Conservation (phyloP, 2,113 vertebrate genomes). For the Arothron firmamentum region DNA sequence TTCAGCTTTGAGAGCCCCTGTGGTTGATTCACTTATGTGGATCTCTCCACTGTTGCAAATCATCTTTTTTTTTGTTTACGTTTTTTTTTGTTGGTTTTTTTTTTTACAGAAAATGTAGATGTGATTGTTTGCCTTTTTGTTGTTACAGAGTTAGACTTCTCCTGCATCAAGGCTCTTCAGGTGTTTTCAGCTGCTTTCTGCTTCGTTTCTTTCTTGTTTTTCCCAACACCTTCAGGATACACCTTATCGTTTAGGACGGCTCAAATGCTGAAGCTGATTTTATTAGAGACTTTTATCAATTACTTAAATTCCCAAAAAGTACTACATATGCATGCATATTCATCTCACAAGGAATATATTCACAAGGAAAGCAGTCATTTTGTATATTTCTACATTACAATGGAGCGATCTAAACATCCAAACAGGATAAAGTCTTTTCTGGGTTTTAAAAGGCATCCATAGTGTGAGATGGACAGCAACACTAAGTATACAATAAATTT, state of each 20-base stretch:
- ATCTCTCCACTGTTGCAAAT: slow-evolving; percentile 35
- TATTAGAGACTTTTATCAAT: not conserved
- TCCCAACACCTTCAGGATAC: slow-evolving; percentile 61
- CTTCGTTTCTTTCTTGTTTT: slow-evolving; percentile 70
- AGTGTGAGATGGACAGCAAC: too few relatives aligned
- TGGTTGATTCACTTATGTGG: not conserved
- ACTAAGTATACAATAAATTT: too few relatives aligned
- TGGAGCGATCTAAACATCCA: too few relatives aligned
- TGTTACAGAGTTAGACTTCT: slow-evolving; percentile 30
- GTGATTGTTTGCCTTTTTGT: not conserved
- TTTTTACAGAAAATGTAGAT: not conserved
- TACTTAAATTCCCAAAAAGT: not conserved
- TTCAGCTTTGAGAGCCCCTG: slow-evolving; percentile 7
- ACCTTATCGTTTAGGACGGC: slow-evolving; percentile 42
- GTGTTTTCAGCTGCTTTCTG: slow-evolving; percentile 69
- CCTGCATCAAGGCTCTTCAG: slow-evolving; percentile 6
- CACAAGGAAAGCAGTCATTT: too few relatives aligned
- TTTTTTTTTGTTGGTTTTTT: not conserved
- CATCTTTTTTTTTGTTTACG: too few relatives aligned
- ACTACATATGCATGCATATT: not conserved
- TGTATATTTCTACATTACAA: too few relatives aligned
- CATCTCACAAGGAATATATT: too few relatives aligned
- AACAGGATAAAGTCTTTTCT: too few relatives aligned
- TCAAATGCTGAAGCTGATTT: slow-evolving; percentile 58
- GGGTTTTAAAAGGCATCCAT: too few relatives aligned